Evolutionary conservation across 2,113 vertebrate genomes (phyloP).

Genomic region (Amblyopsis rosae): DNA sequence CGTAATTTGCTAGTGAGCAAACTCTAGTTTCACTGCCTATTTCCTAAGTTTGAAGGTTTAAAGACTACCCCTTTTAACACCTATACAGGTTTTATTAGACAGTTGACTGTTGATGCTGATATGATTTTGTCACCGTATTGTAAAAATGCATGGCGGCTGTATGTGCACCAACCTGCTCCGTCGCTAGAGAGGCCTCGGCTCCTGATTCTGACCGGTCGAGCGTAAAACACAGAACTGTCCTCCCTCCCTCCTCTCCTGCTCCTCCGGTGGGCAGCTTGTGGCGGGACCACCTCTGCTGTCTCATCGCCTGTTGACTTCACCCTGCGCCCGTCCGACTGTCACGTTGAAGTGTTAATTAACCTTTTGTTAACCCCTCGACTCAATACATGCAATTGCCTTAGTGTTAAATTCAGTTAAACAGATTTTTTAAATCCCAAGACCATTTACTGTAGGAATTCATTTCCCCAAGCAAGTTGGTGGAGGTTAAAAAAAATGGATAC

Average conservation of each 20-base stretch:
- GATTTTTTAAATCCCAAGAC: no score
- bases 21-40: no score
- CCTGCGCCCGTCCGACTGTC: conserved; percentile 69
- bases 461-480: no score
- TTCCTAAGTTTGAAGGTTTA: not conserved
- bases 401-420: no score
- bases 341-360: conserved; percentile 5
- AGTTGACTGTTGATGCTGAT: not conserved
- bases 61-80: not conserved
- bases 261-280: conserved; percentile 43
- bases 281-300: conserved; percentile 28
- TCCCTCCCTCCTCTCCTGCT: conserved; percentile 41
- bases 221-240: conserved; percentile 63
- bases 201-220: conserved; percentile 69
- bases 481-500: no score
- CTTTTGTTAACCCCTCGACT: no score
- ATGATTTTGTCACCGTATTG: not conserved
- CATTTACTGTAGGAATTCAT: no score
- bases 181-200: conserved; percentile 43
- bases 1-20: no score
- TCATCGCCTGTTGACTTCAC: conserved; percentile 78
- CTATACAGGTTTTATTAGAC: not conserved
- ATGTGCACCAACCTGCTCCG: conserved; percentile 45
- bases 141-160: not conserved
- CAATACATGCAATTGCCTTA: no score